Percentiles rank a stretch among this genome's conserved stretches.
phyloP scores from a whole-genome alignment of 2,888 invertebrate species.

The Platycheirus rosarum region DNA sequence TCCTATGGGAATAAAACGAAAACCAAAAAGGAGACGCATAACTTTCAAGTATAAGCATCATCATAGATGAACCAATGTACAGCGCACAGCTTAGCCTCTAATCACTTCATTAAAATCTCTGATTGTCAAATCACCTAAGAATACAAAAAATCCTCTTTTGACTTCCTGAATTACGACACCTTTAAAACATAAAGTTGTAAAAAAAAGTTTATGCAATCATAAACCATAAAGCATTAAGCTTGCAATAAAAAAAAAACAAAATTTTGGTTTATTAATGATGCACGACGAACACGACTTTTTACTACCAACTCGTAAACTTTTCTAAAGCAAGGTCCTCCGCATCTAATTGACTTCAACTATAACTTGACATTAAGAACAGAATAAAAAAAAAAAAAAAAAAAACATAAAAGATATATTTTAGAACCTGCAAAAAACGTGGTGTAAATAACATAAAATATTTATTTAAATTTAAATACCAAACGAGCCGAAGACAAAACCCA shows the following conservation, averaged over 20 bases:
- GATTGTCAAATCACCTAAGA: too few species aligned
- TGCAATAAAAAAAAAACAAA: not conserved
- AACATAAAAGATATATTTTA: not conserved
- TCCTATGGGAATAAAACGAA: too few species aligned
- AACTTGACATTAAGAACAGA: not conserved
- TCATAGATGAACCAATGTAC: too few species aligned
- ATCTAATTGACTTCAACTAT: conserved; percentile 12
- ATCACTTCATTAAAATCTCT: too few species aligned
- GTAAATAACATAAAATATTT: conserved; percentile 36
- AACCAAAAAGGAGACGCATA: too few species aligned
- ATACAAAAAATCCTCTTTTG: too few species aligned
- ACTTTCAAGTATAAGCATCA: too few species aligned
- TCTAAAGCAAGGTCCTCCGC: conserved; percentile 25
- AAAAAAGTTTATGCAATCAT: conserved; percentile 5
- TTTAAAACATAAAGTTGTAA: not conserved
- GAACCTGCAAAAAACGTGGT: conserved; percentile 1
- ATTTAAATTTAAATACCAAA: conserved; percentile 27
- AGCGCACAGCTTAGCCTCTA: too few species aligned
- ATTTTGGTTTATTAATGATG: not conserved
- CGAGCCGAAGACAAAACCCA: not conserved
- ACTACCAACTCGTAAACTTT: conserved; percentile 23
- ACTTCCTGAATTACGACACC: not conserved
- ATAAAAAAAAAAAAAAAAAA: not conserved
- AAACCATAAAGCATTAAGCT: not conserved
- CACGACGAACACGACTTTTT: conserved; percentile 12